Conservation (phyloP, 2,797 vertebrate species). For the Amphiprion clarkii region DNA sequence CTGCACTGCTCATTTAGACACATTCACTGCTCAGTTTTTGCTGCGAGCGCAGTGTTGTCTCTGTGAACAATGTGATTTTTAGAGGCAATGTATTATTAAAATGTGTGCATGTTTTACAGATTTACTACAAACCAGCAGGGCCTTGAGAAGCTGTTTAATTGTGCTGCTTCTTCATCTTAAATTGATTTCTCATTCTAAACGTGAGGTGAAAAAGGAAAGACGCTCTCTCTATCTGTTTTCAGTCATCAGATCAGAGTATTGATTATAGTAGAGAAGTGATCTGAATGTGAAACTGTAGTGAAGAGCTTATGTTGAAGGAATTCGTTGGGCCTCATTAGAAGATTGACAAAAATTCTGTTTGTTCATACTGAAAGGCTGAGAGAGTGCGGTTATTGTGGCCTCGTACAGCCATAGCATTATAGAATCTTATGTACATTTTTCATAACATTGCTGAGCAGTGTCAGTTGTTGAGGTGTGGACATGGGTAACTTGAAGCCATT, state of each 20-base stretch:
- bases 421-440: background rate
- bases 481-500: background rate
- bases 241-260: background rate
- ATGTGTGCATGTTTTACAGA: conserved; percentile 36
- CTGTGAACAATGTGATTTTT: conserved; percentile 27
- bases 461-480: background rate
- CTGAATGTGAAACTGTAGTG: conserved; percentile 1
- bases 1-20: conserved; percentile 28
- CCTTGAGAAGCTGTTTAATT: conserved; percentile 19
- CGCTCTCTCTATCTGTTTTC: background rate
- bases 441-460: background rate
- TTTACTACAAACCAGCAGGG: conserved; percentile 40
- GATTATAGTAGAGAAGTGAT: background rate
- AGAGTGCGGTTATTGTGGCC: background rate
- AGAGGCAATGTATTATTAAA: conserved; percentile 52
- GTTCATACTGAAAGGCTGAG: background rate
- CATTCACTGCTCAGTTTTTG: conserved; percentile 6
- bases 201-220: too few relatives aligned
- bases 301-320: background rate
- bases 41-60: conserved; percentile 22
- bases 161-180: conserved; percentile 23
- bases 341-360: background rate
- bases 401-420: background rate
- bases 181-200: conserved; percentile 15
- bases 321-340: background rate